Evolutionary conservation across 2,888 invertebrate genomes (phyloP).

Genomic region (Trichopoda pennipes): DNA sequence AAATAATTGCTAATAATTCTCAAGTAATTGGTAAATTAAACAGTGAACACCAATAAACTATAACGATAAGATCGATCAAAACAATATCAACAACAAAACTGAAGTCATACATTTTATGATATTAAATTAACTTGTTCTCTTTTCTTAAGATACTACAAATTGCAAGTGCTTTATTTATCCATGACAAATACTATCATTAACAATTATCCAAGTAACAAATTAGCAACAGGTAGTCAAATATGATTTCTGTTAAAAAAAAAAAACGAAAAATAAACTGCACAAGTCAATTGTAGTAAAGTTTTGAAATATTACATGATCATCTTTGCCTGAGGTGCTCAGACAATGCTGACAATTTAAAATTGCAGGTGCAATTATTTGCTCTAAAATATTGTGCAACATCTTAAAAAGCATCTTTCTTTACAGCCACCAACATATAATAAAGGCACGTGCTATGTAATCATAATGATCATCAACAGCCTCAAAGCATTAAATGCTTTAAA

Average conservation of each 20-base stretch:
- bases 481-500: conserved; percentile 10
- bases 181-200: conserved; percentile 3
- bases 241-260: background rate
- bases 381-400: conserved; percentile 34
- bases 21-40: background rate
- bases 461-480: conserved; percentile 15
- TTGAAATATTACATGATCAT: background rate
- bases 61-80: conserved; percentile 16
- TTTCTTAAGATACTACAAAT: background rate
- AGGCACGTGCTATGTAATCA: conserved; percentile 54
- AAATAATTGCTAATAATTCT: too few species aligned
- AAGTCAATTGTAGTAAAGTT: conserved; percentile 14
- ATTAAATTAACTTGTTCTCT: conserved; percentile 26
- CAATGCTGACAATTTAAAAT: background rate
- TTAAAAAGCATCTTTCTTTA: conserved; percentile 45
- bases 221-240: too few species aligned
- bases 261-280: background rate
- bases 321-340: background rate
- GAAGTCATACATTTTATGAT: background rate
- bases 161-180: conserved; percentile 34
- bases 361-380: conserved; percentile 52
- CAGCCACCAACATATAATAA: conserved; percentile 19
- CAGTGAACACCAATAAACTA: conserved; percentile 6
- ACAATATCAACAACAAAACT: background rate
- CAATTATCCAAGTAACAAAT: too few species aligned